phyloP scores from a whole-genome alignment of 2,113 vertebrate species.

The Herpailurus yagouaroundi region DNA sequence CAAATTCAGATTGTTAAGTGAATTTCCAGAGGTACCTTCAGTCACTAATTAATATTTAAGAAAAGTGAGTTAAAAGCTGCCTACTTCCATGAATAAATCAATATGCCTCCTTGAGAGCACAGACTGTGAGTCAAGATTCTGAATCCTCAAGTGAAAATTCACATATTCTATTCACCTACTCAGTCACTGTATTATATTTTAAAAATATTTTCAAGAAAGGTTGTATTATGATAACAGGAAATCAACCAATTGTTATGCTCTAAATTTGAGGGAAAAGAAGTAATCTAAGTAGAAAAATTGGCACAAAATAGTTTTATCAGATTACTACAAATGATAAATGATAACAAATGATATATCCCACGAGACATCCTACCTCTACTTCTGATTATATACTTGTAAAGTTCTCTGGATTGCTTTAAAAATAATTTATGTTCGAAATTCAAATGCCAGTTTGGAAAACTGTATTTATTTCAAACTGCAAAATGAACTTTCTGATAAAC shows the following conservation, averaged over 20 bases:
- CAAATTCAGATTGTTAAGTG: not conserved
- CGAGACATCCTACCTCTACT: not conserved
- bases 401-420: not conserved
- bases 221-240: not conserved
- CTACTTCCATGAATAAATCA: not conserved
- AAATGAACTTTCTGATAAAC: not conserved
- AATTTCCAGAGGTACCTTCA: not conserved
- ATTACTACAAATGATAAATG: not conserved
- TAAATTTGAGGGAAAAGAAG: not conserved
- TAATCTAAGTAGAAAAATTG: not conserved
- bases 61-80: not conserved
- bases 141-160: not conserved
- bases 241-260: not conserved
- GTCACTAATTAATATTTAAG: not conserved
- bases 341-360: not conserved
- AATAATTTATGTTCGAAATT: not conserved
- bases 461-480: not conserved
- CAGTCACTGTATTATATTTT: not conserved
- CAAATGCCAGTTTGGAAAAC: constrained; percentile 28
- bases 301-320: not conserved
- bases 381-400: not conserved
- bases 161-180: not conserved
- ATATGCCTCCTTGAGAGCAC: not conserved
- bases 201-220: not conserved
- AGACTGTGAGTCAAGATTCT: not conserved